Percentiles rank a stretch among this genome's conserved stretches.
phyloP scores from a whole-genome alignment of 2,888 invertebrate species.

The Pseudococcus viburni region DNA sequence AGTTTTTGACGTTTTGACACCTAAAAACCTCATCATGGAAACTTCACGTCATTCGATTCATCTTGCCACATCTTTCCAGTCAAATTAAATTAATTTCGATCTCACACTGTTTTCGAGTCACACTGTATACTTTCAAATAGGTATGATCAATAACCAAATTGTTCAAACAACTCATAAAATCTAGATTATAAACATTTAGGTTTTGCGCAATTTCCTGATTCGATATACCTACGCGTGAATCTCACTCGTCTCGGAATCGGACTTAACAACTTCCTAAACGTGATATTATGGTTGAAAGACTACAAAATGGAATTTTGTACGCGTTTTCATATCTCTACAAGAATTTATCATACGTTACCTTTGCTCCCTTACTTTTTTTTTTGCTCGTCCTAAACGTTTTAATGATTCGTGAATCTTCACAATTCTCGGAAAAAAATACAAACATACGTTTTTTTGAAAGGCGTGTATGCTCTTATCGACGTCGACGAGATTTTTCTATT shows the following conservation, averaged over 20 bases:
- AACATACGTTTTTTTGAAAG: neutral
- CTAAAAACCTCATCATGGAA: too few species aligned
- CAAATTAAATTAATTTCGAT: too few species aligned
- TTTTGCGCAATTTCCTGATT: conserved; percentile 16
- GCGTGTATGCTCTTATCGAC: conserved; percentile 16
- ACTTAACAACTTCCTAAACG: neutral
- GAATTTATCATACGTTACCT: neutral
- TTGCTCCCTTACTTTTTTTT: neutral
- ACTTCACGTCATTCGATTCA: too few species aligned
- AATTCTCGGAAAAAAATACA: neutral
- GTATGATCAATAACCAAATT: neutral
- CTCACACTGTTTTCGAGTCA: too few species aligned
- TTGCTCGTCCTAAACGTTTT: neutral
- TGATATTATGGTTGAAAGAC: neutral
- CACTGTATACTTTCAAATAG: too few species aligned
- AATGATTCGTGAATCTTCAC: conserved; percentile 18
- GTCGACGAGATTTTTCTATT: neutral
- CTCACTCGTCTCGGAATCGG: neutral
- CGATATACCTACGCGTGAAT: neutral
- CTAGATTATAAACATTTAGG: neutral
- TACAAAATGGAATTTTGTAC: conserved; percentile 32
- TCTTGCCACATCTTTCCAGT: too few species aligned
- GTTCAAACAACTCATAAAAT: neutral
- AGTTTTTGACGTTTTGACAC: too few species aligned
- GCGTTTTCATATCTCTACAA: neutral